These are phyloP conservation scores for Sthenelais limicola DNA, from an alignment of 2,888 invertebrate genomes.

Conservation along the genomic window DNA sequence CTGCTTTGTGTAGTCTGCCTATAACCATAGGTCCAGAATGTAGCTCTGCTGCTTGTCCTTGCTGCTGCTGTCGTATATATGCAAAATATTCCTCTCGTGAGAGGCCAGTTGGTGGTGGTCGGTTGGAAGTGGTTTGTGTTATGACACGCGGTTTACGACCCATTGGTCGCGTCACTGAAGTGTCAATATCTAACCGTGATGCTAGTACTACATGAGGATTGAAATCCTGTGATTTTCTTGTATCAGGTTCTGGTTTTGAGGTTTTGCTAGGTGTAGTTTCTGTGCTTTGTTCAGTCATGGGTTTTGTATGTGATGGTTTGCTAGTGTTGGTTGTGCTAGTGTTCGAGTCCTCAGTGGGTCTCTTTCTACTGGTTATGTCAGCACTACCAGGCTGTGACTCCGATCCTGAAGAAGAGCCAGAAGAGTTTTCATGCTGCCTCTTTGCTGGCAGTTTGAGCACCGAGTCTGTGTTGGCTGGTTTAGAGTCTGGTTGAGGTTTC, in stretches of 20 bases:
- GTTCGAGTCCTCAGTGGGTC: not conserved
- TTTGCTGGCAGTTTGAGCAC: not conserved
- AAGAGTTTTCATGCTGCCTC: conserved; percentile 4
- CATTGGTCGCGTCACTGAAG: too few species aligned
- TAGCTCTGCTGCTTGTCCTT: not conserved
- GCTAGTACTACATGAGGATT: too few species aligned
- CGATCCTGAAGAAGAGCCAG: not conserved
- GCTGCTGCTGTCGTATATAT: not conserved
- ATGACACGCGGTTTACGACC: too few species aligned
- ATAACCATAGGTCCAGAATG: conserved; percentile 2
- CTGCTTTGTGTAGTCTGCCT: not conserved
- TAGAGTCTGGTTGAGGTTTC: too few species aligned
- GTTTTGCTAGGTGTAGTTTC: not conserved
- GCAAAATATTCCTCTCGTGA: conserved; percentile 3
- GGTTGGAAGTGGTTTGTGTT: too few species aligned
- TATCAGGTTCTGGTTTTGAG: too few species aligned
- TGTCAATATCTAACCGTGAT: too few species aligned
- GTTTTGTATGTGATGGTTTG: not conserved
- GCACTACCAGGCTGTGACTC: not conserved
- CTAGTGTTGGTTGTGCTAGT: not conserved
- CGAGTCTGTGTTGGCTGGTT: too few species aligned
- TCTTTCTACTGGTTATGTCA: not conserved
- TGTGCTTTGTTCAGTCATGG: not conserved
- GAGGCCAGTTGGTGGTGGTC: not conserved
- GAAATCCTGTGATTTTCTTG: too few species aligned